Conservation (phyloP, 2,888 invertebrate genomes). For the Drosophila fulvimacula region DNA sequence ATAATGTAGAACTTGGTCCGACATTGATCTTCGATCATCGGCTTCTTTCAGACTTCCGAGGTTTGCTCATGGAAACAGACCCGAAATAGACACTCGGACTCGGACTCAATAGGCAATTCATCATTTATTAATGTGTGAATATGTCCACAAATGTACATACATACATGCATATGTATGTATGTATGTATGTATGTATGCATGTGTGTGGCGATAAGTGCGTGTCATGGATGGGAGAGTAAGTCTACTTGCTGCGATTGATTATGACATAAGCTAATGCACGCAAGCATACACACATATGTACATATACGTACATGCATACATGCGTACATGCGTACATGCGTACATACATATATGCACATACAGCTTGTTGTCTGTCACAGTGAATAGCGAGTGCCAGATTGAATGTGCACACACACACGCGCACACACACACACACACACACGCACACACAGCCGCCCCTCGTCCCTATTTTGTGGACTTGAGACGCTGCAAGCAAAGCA, state of each 20-base stretch:
- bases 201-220: not conserved
- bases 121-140: conserved; percentile 17
- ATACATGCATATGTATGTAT: not conserved
- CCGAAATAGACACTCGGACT: not conserved
- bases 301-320: not conserved
- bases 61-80: too few species aligned
- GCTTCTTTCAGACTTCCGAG: too few species aligned
- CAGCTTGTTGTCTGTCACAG: conserved; percentile 9
- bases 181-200: not conserved
- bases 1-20: too few species aligned
- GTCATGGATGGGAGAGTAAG: not conserved
- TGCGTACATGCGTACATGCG: not conserved
- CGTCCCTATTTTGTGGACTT: conserved; percentile 35
- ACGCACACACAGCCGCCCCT: not conserved
- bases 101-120: conserved; percentile 17
- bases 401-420: conserved; percentile 7
- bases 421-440: conserved; percentile 4
- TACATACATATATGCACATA: not conserved
- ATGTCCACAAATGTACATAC: not conserved
- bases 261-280: conserved; percentile 9
- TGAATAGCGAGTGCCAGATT: conserved; percentile 21
- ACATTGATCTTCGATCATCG: too few species aligned
- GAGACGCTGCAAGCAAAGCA: conserved; percentile 31
- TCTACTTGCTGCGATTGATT: conserved; percentile 13
- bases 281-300: not conserved